phyloP scores from a whole-genome alignment of 2,888 invertebrate genomes.

The Aphidius colemani region DNA sequence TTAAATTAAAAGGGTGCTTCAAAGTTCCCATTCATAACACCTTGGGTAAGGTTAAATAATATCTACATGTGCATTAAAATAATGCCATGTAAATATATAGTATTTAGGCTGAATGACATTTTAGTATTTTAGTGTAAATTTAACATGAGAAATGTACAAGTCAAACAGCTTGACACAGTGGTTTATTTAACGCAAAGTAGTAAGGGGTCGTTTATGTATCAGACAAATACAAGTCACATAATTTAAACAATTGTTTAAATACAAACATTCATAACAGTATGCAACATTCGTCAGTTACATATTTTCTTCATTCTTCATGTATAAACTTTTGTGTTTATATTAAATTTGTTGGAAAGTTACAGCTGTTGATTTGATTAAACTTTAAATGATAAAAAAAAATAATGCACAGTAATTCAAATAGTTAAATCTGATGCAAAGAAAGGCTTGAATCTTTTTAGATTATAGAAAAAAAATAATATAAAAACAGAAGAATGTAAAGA shows the following conservation, averaged over 20 bases:
- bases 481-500: no score
- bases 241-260: conserved; percentile 40
- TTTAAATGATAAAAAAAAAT: no score
- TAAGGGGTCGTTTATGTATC: conserved; percentile 30
- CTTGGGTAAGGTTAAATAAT: conserved; percentile 11
- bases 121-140: conserved; percentile 41
- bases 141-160: conserved; percentile 55
- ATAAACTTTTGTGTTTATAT: background rate
- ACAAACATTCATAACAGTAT: conserved; percentile 25
- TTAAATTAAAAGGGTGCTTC: conserved; percentile 53
- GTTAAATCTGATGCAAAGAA: no score
- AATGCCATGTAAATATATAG: background rate
- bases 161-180: conserved; percentile 57
- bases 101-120: conserved; percentile 8
- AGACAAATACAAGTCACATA: conserved; percentile 14
- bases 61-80: conserved; percentile 14
- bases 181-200: conserved; percentile 49
- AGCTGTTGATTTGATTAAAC: background rate
- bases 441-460: no score
- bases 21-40: conserved; percentile 52
- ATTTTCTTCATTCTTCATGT: background rate
- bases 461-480: no score
- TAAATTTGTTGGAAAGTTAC: conserved; percentile 2
- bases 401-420: no score
- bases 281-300: background rate